A percentile compares a stretch with the other conserved stretches of the same genome.
These are phyloP conservation scores for Tiliacea citrago DNA, from an alignment of 2,888 invertebrate species.

Conservation along the genomic window DNA sequence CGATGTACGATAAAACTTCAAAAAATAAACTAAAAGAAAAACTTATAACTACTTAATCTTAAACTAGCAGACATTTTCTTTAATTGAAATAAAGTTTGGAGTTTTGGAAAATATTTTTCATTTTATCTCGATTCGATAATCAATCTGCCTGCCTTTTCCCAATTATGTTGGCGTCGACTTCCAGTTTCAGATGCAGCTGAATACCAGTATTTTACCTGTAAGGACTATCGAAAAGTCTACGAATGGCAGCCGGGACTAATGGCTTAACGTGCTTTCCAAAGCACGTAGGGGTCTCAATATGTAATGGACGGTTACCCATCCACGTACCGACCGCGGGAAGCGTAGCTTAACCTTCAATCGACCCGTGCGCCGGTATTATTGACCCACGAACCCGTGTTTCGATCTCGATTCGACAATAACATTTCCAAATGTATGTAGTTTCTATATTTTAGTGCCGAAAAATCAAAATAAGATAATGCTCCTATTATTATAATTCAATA, in stretches of 20 bases:
- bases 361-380: too few species aligned
- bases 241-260: too few species aligned
- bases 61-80: background rate
- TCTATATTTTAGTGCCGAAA: conserved; percentile 31
- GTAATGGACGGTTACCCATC: too few species aligned
- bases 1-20: background rate
- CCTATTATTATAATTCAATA: conserved; percentile 74
- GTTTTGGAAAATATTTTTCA: background rate
- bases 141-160: too few species aligned
- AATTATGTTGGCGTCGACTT: too few species aligned
- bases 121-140: conserved; percentile 7
- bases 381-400: too few species aligned
- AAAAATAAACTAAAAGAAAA: background rate
- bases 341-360: too few species aligned
- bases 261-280: too few species aligned
- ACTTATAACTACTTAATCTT: background rate
- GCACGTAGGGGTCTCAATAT: too few species aligned
- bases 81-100: background rate
- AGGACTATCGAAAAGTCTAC: too few species aligned
- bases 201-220: background rate
- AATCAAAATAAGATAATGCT: conserved; percentile 54
- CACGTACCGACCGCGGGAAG: too few species aligned
- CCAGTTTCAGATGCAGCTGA: background rate
- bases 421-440: conserved; percentile 8
- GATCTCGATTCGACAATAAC: conserved; percentile 2